A percentile compares a stretch with the other conserved stretches of the same genome.
Conservation (phyloP, 1,140 invertebrate genomes). For the Temnothorax nylanderi region DNA sequence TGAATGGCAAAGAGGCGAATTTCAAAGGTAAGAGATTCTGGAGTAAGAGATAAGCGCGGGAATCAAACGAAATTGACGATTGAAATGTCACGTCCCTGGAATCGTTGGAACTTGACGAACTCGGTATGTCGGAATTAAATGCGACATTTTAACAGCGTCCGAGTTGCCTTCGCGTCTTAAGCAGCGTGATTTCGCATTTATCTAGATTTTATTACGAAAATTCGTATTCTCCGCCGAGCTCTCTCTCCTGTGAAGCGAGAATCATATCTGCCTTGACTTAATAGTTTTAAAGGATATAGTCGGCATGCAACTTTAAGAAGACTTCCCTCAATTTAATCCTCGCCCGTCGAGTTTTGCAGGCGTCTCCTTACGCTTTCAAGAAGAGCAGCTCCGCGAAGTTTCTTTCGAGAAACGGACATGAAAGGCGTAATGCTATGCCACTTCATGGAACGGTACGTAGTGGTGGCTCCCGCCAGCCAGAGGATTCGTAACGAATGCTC, state of each 20-base stretch:
- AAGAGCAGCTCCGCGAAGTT: conserved; percentile 54
- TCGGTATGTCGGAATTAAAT: neutral
- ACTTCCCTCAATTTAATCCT: conserved; percentile 61
- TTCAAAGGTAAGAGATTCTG: neutral
- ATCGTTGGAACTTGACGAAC: neutral
- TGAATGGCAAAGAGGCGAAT: neutral
- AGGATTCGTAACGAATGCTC: conserved; percentile 33
- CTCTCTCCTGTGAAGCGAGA: conserved; percentile 12
- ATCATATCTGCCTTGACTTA: conserved; percentile 58
- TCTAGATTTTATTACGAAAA: conserved; percentile 60
- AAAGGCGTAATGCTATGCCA: conserved; percentile 38
- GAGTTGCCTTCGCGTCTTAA: conserved; percentile 9
- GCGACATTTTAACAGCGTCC: conserved; percentile 22
- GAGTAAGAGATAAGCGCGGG: neutral
- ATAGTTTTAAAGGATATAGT: conserved; percentile 60
- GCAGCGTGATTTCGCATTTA: conserved; percentile 47
- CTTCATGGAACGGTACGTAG: conserved; percentile 31
- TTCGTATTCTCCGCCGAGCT: conserved; percentile 23
- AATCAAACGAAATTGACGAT: neutral
- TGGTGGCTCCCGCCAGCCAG: conserved; percentile 34
- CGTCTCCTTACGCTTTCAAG: conserved; percentile 49
- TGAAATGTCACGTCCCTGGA: neutral
- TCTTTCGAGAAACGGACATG: conserved; percentile 61
- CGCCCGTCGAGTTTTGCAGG: conserved; percentile 43
- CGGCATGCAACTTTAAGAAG: conserved; percentile 57